Percentiles rank a stretch among this genome's conserved stretches.
Conservation (phyloP, 2,797 vertebrate species). For the Smutsia temminckii region DNA sequence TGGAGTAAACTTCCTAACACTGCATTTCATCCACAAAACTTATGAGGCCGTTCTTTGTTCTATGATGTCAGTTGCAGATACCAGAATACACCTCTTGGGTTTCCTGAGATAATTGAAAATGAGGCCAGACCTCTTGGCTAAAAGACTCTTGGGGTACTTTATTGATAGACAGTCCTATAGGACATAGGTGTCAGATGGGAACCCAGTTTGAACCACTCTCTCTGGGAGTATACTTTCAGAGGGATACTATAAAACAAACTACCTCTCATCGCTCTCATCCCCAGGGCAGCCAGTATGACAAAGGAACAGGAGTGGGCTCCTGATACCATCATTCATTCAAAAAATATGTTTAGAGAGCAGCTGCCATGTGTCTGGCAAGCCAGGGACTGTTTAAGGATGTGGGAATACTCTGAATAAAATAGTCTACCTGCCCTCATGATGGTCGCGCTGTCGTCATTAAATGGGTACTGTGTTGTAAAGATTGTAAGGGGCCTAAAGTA, state of each 20-base stretch:
- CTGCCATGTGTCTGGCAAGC: background rate
- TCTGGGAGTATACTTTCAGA: background rate
- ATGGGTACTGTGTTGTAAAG: background rate
- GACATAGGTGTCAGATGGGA: background rate
- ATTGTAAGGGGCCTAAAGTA: background rate
- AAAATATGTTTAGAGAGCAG: background rate
- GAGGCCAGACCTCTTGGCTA: background rate
- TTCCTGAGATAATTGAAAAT: background rate
- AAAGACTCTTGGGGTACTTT: background rate
- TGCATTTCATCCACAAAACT: background rate
- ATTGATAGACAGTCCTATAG: background rate
- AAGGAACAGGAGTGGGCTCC: background rate
- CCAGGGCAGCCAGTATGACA: background rate
- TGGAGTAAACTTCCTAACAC: background rate
- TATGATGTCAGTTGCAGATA: background rate
- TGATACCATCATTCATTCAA: background rate
- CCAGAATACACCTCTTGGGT: background rate
- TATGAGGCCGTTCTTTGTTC: background rate
- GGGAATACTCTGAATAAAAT: background rate
- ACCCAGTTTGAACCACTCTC: background rate
- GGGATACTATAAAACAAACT: background rate
- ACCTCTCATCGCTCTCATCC: background rate
- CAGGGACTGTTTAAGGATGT: background rate
- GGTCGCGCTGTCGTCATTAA: background rate
- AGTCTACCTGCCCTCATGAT: background rate